phyloP scores from a whole-genome alignment of 2,888 invertebrate genomes.

The Caenorhabditis plicata region DNA sequence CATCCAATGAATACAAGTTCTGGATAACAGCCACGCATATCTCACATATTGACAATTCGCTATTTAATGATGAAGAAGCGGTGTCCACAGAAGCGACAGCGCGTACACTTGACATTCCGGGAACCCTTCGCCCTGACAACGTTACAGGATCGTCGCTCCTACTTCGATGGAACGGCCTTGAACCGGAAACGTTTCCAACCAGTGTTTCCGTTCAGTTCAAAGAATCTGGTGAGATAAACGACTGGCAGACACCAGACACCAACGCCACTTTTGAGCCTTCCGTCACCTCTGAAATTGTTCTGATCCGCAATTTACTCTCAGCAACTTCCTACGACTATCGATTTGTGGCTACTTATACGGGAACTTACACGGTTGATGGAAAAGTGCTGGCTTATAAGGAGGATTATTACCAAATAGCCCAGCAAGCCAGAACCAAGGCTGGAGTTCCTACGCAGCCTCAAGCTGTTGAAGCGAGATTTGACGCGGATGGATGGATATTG shows the following conservation, averaged over 20 bases:
- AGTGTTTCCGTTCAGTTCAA: constrained; percentile 56
- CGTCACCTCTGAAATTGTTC: constrained; percentile 23
- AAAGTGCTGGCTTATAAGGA: constrained; percentile 47
- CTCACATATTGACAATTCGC: constrained; percentile 51
- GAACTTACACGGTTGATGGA: constrained; percentile 36
- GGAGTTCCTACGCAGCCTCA: constrained; percentile 61
- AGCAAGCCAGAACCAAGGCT: constrained; percentile 61
- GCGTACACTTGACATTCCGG: constrained; percentile 59
- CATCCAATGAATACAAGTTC: constrained; percentile 62
- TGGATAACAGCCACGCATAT: constrained; percentile 64
- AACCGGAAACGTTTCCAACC: constrained; percentile 51
- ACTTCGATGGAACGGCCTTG: constrained; percentile 58
- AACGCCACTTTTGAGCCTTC: constrained; percentile 57
- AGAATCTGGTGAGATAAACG: constrained; percentile 41
- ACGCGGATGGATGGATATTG: constrained; percentile 59
- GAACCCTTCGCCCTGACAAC: constrained; percentile 60
- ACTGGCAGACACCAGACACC: constrained; percentile 53
- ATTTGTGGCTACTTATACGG: constrained; percentile 58
- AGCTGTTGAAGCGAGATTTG: constrained; percentile 45
- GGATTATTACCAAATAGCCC: constrained; percentile 54
- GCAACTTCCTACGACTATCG: constrained; percentile 63
- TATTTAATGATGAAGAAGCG: constrained; percentile 59
- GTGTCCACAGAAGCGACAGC: constrained; percentile 53
- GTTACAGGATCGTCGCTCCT: constrained; percentile 58
- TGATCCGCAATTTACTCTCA: constrained; percentile 39